Conservation (phyloP, 2,888 invertebrate species). For the Chrysina gloriosa region DNA sequence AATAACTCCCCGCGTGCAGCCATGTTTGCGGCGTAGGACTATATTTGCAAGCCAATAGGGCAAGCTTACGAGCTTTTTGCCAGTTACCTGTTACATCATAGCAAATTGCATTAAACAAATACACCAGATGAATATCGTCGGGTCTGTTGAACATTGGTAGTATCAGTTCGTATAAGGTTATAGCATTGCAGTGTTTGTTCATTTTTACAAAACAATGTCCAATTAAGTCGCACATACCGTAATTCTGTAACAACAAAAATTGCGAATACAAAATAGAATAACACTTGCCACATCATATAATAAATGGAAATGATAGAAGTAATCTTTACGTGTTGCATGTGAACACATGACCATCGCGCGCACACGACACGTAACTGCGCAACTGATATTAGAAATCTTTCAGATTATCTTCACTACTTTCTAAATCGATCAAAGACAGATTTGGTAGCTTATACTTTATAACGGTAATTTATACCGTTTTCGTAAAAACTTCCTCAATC, state of each 20-base stretch:
- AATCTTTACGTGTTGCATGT: too few species aligned
- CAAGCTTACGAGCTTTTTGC: slow-evolving; percentile 58
- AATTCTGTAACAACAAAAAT: slow-evolving; percentile 59
- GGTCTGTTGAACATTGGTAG: slow-evolving; percentile 57
- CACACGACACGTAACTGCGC: too few species aligned
- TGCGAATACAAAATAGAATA: too few species aligned
- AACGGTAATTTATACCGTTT: too few species aligned
- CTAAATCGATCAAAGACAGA: too few species aligned
- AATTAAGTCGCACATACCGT: slow-evolving; percentile 55
- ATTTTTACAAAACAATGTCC: slow-evolving; percentile 58
- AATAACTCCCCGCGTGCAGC: slow-evolving; percentile 53
- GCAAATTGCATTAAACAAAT: slow-evolving; percentile 56
- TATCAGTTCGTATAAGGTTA: slow-evolving; percentile 56
- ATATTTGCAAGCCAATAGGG: slow-evolving; percentile 58
- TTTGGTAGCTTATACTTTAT: too few species aligned
- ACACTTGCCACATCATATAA: too few species aligned
- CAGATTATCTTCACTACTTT: too few species aligned
- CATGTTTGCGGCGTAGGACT: slow-evolving; percentile 61
- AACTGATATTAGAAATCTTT: too few species aligned
- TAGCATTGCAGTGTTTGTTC: slow-evolving; percentile 52
- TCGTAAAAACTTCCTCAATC: too few species aligned
- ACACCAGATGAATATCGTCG: slow-evolving; percentile 59
- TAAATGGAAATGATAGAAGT: too few species aligned
- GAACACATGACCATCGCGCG: too few species aligned
- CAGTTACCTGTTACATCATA: slow-evolving; percentile 53